A percentile compares a stretch with the other conserved stretches of the same genome.
Conservation (phyloP, 2,888 invertebrate species). For the Caenorhabditis zanzibari region DNA sequence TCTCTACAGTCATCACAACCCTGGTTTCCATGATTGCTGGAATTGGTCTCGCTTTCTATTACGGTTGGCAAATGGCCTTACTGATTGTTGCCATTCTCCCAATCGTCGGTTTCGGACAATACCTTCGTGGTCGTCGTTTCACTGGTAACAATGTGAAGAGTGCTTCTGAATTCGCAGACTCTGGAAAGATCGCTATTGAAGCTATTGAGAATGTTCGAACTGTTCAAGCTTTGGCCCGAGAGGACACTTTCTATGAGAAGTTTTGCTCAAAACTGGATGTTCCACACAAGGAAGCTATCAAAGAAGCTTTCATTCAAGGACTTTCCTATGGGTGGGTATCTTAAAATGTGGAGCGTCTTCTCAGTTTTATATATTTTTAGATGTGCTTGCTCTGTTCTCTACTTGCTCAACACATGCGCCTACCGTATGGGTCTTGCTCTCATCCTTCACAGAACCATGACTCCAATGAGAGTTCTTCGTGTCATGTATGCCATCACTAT, state of each 20-base stretch:
- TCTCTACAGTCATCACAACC: conserved; percentile 84
- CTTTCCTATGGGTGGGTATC: conserved; percentile 69
- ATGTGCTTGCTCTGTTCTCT: conserved; percentile 82
- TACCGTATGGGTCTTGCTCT: conserved; percentile 84
- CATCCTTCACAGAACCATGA: conserved; percentile 78
- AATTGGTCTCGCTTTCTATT: conserved; percentile 84
- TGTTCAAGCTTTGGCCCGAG: conserved; percentile 84
- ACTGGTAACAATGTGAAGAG: conserved; percentile 84
- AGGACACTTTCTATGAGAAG: conserved; percentile 83
- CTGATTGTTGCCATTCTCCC: conserved; percentile 84
- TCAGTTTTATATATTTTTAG: conserved; percentile 48
- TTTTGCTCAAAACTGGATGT: conserved; percentile 74
- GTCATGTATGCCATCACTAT: conserved; percentile 76
- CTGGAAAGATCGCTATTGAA: conserved; percentile 84
- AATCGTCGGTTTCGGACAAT: conserved; percentile 76
- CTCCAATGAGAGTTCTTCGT: conserved; percentile 70
- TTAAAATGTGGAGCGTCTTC: too few species aligned
- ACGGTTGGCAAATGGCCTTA: conserved; percentile 85
- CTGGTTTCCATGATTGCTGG: conserved; percentile 79
- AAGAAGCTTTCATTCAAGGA: conserved; percentile 76
- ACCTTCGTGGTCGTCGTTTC: conserved; percentile 70
- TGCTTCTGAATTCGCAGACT: conserved; percentile 57
- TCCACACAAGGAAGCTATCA: conserved; percentile 73
- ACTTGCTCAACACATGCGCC: conserved; percentile 83
- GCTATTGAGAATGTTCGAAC: conserved; percentile 85